Evolutionary conservation across 92 coral and sea anemone genomes (phyloP), one percentile per base, ranked within the genome.

Genomic region (Nematostella vectensis): DNA sequence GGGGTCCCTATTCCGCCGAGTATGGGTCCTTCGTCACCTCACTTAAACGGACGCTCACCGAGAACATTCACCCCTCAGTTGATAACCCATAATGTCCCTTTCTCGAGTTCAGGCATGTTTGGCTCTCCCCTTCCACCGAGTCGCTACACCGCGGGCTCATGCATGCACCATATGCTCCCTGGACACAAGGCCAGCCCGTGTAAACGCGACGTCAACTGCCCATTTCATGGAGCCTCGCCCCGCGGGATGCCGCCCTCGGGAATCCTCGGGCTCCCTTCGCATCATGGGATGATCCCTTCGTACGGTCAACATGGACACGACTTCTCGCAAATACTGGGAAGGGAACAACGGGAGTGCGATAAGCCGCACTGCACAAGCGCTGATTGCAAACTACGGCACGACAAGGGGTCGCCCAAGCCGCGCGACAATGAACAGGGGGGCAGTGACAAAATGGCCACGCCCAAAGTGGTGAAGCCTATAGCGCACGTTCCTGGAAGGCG

Each of bases 401-500:
- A 69, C 0, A 73, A 75, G 61, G 75, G 55, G 40, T 74, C 87
- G 0, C 93, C 82, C 15, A 75, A 66, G 38, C 68, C 48, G n/a
- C 78, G 83, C 33, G 83, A 71, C 24, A 61, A 56, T 52, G 81
- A 75, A 22, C 70, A 71, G 4, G 78, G 74, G 10, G 55, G 55
- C 48, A 51, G 49, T 2, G 71, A 73, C 42, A 85, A 85, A 48
- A 58, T 60, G 24, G 20, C 74, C 23, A 74, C 75, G 22, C 78
- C 88, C 0, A 85, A 85, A 57, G 95, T 85, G 6, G 95, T 85
- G 13, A 85, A 85, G 54, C 95, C 95, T 25, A 80, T 85, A 11
- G 95, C 95, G 21, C 95, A 85, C 45, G 95, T 85, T n/a, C 88
- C 95, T 37, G 88, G 88, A 18, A 85, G 74, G 79, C 83, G 95